Evolutionary conservation across 2,888 invertebrate species (phyloP).

Genomic region (Cephus nigrinus): DNA sequence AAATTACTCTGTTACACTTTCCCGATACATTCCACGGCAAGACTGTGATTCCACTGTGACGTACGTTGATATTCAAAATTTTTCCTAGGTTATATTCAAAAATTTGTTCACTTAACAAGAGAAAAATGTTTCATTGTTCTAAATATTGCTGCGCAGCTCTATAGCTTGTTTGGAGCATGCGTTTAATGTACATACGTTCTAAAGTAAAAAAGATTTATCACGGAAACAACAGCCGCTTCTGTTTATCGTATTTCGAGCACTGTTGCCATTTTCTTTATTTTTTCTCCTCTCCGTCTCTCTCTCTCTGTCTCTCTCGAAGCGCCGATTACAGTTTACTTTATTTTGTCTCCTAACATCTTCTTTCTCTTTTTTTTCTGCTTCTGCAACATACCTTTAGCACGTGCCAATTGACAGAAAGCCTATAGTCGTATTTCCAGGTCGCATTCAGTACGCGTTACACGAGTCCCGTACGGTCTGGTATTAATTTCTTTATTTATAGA

Average conservation of each 20-base stretch:
- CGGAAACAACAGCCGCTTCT: not conserved
- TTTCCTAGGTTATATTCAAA: not conserved
- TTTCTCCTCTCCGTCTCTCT: not conserved
- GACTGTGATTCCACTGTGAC: not conserved
- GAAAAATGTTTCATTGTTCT: not conserved
- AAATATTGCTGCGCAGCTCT: not conserved
- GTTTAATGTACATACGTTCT: not conserved
- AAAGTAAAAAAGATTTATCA: not conserved
- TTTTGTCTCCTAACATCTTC: not conserved
- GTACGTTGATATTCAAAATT: not conserved
- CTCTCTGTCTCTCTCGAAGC: not conserved
- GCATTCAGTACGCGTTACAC: not conserved
- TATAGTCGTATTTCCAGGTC: constrained; percentile 1
- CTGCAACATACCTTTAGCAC: not conserved
- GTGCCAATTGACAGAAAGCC: not conserved
- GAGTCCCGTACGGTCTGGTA: not conserved
- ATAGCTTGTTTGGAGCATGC: not conserved
- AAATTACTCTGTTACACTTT: not conserved
- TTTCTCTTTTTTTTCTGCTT: not conserved
- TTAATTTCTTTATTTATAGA: constrained; percentile 48
- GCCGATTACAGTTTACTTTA: not conserved
- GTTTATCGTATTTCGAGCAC: not conserved
- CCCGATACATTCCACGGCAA: not conserved
- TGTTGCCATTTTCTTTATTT: not conserved
- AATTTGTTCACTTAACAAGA: not conserved